These are phyloP conservation scores for Sapajus apella DNA, from an alignment of 2,113 vertebrate genomes.

Conservation along the genomic window DNA sequence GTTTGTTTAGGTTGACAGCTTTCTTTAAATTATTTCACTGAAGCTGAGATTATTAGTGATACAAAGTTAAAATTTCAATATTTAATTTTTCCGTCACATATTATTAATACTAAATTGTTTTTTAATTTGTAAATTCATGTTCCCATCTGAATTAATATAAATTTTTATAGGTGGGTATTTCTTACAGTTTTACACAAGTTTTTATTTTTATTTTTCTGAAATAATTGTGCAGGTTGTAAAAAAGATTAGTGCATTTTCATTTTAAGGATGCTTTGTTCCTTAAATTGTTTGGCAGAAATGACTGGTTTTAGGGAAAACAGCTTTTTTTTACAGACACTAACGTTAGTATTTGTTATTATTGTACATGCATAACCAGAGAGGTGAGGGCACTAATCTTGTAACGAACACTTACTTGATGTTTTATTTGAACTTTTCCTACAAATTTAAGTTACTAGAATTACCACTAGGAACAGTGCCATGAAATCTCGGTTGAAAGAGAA, in stretches of 20 bases:
- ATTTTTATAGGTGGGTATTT: slow-evolving; percentile 25
- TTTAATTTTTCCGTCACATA: slow-evolving; percentile 53
- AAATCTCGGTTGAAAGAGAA: slow-evolving; percentile 40
- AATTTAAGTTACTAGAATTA: slow-evolving; percentile 67
- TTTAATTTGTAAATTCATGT: too few species aligned
- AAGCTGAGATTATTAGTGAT: slow-evolving; percentile 56
- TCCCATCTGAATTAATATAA: neutral
- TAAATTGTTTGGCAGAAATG: slow-evolving; percentile 78
- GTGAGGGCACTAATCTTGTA: slow-evolving; percentile 60
- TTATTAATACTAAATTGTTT: slow-evolving; percentile 30
- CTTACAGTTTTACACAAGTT: slow-evolving; percentile 61
- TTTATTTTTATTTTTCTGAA: slow-evolving; percentile 39
- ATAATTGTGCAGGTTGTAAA: slow-evolving; percentile 67
- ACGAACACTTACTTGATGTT: slow-evolving; percentile 58
- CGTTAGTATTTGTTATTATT: slow-evolving; percentile 86
- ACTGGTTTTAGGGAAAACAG: slow-evolving; percentile 84
- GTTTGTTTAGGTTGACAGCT: slow-evolving; percentile 24
- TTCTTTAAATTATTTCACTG: slow-evolving; percentile 36
- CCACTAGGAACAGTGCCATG: slow-evolving; percentile 27
- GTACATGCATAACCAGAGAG: slow-evolving; percentile 76
- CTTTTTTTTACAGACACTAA: slow-evolving; percentile 86
- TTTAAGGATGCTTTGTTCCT: slow-evolving; percentile 72
- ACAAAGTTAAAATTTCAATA: neutral
- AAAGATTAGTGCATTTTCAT: slow-evolving; percentile 55
- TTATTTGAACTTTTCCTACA: slow-evolving; percentile 62